Evolutionary conservation across 2,113 vertebrate genomes (phyloP), one percentile per base, ranked within the genome.

Genomic region (Clarias gariepinus): DNA sequence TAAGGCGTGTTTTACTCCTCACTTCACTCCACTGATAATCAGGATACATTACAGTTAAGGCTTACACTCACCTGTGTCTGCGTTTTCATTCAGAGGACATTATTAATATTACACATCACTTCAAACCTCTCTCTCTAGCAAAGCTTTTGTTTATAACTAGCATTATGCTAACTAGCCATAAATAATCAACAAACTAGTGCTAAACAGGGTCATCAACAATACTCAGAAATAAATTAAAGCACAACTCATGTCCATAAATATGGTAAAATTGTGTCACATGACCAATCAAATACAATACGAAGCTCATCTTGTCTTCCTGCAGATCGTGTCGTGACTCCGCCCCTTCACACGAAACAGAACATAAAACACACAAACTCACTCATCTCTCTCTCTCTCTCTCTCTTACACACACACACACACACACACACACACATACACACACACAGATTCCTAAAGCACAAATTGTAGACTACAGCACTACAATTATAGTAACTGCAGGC

Each of bases 381-480:
- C 28, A 33, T 47, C 47, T 47, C 47, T 47, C 47, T 47, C 6
- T 41, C 41, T n/a, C n/a, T n/a, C n/a, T 41, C 41, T 58, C 66
- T 6, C n/a, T 16, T 13, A 30, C 0, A 0, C 63, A 25, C 6
- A 25, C 61, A 4, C 66, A 8, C 66, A 30, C 64, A 28, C 28
- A 33, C 66, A 33, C 30, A 8, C 18, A 4, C 69, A 1, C 33
- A 23, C 69, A 41, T 36, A 47, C 19, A 11, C 73, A 73, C 69
- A 73, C 69, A 73, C 69, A 41, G 10, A 52, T 25, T 76, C 73
- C 41, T 11, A 25, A 76, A 76, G 23, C 73, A 76, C 41, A 76
- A 52, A 76, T 52, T 76, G 73, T 76, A 76, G 73, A 76, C 73
- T 76, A 52, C 9, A 76, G 73, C 41, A 52, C 41, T n/a, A n/a